Base-by-base conservation (phyloP, 2,113 vertebrate genomes). In the Epinephelus lanceolatus region DNA sequence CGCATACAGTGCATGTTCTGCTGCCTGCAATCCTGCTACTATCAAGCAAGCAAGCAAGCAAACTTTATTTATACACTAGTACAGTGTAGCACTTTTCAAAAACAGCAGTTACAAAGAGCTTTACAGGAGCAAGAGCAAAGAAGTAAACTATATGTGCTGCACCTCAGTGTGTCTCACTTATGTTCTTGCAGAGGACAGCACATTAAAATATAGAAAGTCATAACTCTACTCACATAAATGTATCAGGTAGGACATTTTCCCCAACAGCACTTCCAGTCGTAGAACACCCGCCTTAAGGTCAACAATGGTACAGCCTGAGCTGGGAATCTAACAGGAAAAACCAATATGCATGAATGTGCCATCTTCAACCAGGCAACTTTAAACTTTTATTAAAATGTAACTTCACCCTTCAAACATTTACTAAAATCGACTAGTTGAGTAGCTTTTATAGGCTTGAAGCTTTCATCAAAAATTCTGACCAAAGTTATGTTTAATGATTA, bases 191-290 rank as follows among this genome's bases (percentile, higher is more conserved):
- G 21, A 71, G 2, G 2, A 57, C 13, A 47, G 47, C 6, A 18
- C 65, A 71, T 17, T 6, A 23, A 19, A 33, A 37, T 13, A 12
- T 1, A 67, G 14, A 57, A 6, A 62, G 23, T 2, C 23, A 23
- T 2, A 1, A 53, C 7, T 71, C 6, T 80, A 96, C 98, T 94
- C 91, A 99, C 98, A 90, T 84, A 98, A 66, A 91, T 96, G 93
- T 45, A 99, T 67, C 86, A 99, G 92, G 89, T 97, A 99, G 0
- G 96, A 99, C 92, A 95, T 89, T 78, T 97, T 96, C 73, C 94
- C 96, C 69, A 98, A 19, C 7, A 97, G 84, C 53, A 96, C 91
- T 82, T 99, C 97, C 70, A 95, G 89, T 81, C 97, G 96, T 71
- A 99, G 92, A 63, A 86, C 92, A 25, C 92, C 93, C 3, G 87